Evolutionary conservation across 2,113 vertebrate genomes (phyloP), one percentile per base, ranked within the genome.

Genomic region (Onychostoma macrolepis): DNA sequence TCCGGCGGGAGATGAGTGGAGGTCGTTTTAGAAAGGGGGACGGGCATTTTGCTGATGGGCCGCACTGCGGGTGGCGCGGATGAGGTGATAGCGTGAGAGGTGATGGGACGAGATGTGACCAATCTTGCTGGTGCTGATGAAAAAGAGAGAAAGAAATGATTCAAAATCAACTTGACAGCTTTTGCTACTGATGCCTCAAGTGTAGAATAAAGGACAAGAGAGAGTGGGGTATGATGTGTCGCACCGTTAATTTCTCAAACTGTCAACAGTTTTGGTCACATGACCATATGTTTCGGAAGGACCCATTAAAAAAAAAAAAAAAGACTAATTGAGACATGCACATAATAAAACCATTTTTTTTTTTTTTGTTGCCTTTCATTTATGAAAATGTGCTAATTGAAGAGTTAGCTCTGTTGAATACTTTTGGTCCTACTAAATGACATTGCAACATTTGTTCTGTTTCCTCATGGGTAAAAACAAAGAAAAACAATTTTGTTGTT

Each of bases 51-150:
- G 80, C 43, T 87, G 86, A 86, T 50, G 28, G 75, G 61, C 58
- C 4, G 11, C 21, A 41, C 76, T 4, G 7, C 21, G 21, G 56
- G 85, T 26, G 17, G 28, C 11, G 2, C 2, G 4, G 45, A 41
- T 48, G 78, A 82, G 38, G 50, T 9, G 36, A 56, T 6, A 6
- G 67, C 24, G 2, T 21, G 85, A 53, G 48, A 12, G 48, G 63
- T 38, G 85, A 43, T 81, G n/a, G 78, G 85, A 80, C 24, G 63
- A 56, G 78, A 80, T 50, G 78, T 86, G 85, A 86, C 69, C 33
- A 48, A 24, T 56, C 30, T 79, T 74, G 8, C n/a, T 26, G 30
- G 75, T 48, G 38, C 75, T 84, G 48, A 61, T n/a, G 30, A 74
- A 74, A 56, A 19, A 84, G 12, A 74, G 30, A 84, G 69, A 56